These are phyloP conservation scores for Asarcornis scutulata DNA, from an alignment of 2,113 vertebrate genomes.

Conservation along the genomic window DNA sequence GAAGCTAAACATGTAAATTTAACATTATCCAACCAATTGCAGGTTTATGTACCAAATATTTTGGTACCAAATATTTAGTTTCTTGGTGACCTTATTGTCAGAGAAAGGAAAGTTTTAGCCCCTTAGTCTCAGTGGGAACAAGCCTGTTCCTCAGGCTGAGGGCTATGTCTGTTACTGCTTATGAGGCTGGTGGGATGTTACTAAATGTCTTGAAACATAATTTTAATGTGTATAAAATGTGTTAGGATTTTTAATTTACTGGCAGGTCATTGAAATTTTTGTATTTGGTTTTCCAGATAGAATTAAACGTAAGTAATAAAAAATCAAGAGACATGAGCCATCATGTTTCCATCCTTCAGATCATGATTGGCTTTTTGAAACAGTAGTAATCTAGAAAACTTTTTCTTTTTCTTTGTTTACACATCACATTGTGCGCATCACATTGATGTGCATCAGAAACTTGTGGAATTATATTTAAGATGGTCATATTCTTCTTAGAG, in stretches of 20 bases:
- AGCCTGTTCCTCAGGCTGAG: background rate
- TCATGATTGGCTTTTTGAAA: background rate
- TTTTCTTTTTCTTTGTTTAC: background rate
- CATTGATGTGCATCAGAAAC: background rate
- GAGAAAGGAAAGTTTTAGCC: constrained; percentile 15
- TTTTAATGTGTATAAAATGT: background rate
- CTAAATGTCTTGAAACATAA: background rate
- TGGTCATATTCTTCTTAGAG: background rate
- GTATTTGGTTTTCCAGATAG: background rate
- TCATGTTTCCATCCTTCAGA: background rate
- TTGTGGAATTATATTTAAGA: background rate
- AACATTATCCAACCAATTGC: background rate
- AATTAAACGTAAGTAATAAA: background rate
- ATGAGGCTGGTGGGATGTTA: background rate
- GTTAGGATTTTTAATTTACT: background rate
- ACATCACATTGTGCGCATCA: too few relatives aligned
- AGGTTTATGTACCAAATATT: background rate
- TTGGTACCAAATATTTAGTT: background rate
- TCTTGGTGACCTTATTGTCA: background rate
- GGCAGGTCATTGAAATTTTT: background rate
- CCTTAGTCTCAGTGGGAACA: background rate
- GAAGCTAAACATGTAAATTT: background rate
- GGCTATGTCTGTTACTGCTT: background rate
- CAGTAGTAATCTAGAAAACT: background rate
- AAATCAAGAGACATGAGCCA: background rate